These are phyloP conservation scores for Oncopeltus fasciatus DNA, from an alignment of 1,140 invertebrate species.

Conservation along the genomic window DNA sequence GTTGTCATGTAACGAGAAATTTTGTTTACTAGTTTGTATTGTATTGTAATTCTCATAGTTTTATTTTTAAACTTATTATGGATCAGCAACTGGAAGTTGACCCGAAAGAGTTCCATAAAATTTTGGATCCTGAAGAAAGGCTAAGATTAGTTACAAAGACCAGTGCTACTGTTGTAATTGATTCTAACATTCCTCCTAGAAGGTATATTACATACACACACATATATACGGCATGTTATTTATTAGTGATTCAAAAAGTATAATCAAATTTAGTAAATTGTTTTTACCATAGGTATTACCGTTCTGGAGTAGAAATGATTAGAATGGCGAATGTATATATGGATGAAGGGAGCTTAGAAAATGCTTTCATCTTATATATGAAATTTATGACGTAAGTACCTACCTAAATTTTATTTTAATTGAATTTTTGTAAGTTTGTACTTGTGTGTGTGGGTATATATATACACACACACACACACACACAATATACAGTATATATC, in stretches of 20 bases:
- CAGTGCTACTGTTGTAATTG: slow-evolving; percentile 14
- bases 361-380: slow-evolving; percentile 79
- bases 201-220: no score
- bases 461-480: no score
- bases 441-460: no score
- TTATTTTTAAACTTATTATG: background rate
- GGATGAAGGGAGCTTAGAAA: slow-evolving; percentile 69
- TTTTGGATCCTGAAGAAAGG: slow-evolving; percentile 16
- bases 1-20: no score
- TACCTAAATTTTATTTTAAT: no score
- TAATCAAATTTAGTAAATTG: background rate
- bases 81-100: background rate
- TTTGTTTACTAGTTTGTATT: no score
- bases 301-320: slow-evolving; percentile 77
- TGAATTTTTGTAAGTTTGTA: no score
- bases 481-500: no score
- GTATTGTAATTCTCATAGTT: no score
- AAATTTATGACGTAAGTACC: slow-evolving; percentile 72
- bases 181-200: slow-evolving; percentile 21
- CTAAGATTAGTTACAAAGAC: slow-evolving; percentile 16
- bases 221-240: background rate
- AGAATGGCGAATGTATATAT: slow-evolving; percentile 79
- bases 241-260: no score
- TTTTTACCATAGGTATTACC: slow-evolving; percentile 48
- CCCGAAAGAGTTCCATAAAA: background rate